Base-by-base conservation (phyloP, 2,888 invertebrate species). In the Pammene aurita region DNA sequence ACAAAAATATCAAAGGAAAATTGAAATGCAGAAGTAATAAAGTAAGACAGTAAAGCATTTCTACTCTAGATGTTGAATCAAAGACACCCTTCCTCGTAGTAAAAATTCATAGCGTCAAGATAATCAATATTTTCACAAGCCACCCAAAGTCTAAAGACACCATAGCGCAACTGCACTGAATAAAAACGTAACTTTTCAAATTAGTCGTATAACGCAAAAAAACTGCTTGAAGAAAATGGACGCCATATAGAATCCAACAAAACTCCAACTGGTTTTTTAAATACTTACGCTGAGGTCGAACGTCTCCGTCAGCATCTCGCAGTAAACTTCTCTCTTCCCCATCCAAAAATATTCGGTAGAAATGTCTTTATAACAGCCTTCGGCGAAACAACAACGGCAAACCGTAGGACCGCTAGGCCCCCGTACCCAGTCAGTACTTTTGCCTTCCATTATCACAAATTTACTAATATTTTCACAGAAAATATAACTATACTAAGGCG, bases 331-430 rank as follows among this genome's bases (percentile, higher is more conserved):
- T 52, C 88, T 81, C 72, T 90, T 90, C 70, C 92, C 92, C 92
- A 92, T 92, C 92, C 92, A 92, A 74, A 92, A 91, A 82, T 92
- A 92, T 84, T 92, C 91, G 13, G 92, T 91, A 44, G 92, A 90
- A 80, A 92, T 91, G 75, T 92, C 92, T 76, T 92, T 92, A 73
- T 92, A 92, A 71, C 92, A 92, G 2, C 92, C 92, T 72, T 92
- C 92, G 0, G 87, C 73, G 2, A 92, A 79, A 76, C 92, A 92
- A 84, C 92, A 92, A 5, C 92, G 87, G 75, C 92, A 92, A 63
- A 92, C 92, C 14, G 87, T 86, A 0, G 89, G 89, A 48, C 90
- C 61, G 44, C 66, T 71, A n/a, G 69, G 67, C 35, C 71, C 90
- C 76, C 92, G 89, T 76, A 88, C 82, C 92, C 92, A 92, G 72